phyloP scores from a whole-genome alignment of 2,113 vertebrate genomes.

The Solea solea region DNA sequence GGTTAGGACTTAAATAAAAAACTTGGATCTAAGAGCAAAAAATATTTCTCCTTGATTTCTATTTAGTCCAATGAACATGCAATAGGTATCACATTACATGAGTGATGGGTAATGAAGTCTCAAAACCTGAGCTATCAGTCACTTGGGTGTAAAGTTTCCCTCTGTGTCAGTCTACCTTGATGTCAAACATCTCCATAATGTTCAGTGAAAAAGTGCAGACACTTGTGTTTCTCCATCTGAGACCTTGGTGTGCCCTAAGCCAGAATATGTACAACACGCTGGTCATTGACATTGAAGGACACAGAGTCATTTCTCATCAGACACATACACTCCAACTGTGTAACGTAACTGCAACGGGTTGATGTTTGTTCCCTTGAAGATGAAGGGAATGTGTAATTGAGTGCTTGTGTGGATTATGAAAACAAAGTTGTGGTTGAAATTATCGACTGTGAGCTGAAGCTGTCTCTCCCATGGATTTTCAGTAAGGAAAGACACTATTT shows the following conservation, averaged over 20 bases:
- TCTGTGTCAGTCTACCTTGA: background rate
- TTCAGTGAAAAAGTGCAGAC: background rate
- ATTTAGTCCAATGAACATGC: background rate
- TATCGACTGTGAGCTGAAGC: constrained; percentile 51
- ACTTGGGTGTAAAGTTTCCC: background rate
- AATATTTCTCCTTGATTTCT: background rate
- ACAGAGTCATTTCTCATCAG: constrained; percentile 10
- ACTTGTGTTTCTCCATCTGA: constrained; percentile 21
- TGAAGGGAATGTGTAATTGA: constrained; percentile 5
- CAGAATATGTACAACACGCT: constrained; percentile 21
- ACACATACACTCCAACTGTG: background rate
- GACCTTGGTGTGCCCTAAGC: constrained; percentile 7
- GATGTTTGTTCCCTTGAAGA: constrained; percentile 6
- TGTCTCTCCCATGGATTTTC: constrained; percentile 42
- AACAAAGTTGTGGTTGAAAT: background rate
- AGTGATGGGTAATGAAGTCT: constrained; percentile 31
- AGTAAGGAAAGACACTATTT: constrained; percentile 49
- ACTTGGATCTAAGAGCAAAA: background rate
- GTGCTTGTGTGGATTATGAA: constrained; percentile 11
- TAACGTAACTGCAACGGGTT: background rate
- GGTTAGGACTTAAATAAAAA: too few species aligned
- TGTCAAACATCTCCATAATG: constrained; percentile 12
- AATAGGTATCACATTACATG: constrained; percentile 3
- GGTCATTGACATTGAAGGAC: constrained; percentile 34
- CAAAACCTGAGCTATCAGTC: constrained; percentile 4